phyloP scores from a whole-genome alignment of 2,888 invertebrate genomes.

The Timema podura region DNA sequence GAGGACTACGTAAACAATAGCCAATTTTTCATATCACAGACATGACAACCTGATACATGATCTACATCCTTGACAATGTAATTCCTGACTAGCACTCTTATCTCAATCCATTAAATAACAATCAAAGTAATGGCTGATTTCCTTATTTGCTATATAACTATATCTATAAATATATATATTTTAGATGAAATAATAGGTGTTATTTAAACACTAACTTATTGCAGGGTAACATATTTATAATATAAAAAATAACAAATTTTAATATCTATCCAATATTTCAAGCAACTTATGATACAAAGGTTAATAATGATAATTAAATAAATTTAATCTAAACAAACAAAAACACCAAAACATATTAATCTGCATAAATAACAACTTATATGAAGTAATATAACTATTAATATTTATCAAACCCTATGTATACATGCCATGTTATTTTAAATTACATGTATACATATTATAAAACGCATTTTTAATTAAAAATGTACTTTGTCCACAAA shows the following conservation, averaged over 20 bases:
- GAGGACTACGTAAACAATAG: background rate
- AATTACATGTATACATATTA: background rate
- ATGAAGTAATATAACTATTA: slow-evolving; percentile 21
- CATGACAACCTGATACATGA: slow-evolving; percentile 18
- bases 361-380: slow-evolving; percentile 19
- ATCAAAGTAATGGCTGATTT: background rate
- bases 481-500: slow-evolving; percentile 3
- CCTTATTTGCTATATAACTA: background rate
- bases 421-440: slow-evolving; percentile 23
- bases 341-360: slow-evolving; percentile 22
- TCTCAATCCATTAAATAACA: slow-evolving; percentile 15
- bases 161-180: too few species aligned
- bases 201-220: too few species aligned
- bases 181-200: too few species aligned
- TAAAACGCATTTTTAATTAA: slow-evolving; percentile 10
- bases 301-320: slow-evolving; percentile 24
- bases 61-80: slow-evolving; percentile 13
- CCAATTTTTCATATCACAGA: slow-evolving; percentile 28
- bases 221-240: slow-evolving; percentile 13
- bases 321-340: slow-evolving; percentile 14
- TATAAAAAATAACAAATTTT: slow-evolving; percentile 30
- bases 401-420: slow-evolving; percentile 21
- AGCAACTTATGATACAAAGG: slow-evolving; percentile 25
- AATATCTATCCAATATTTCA: slow-evolving; percentile 28
- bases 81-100: slow-evolving; percentile 27